These are phyloP conservation scores for Mythimna impura DNA, from an alignment of 2,888 invertebrate species.

Conservation along the genomic window DNA sequence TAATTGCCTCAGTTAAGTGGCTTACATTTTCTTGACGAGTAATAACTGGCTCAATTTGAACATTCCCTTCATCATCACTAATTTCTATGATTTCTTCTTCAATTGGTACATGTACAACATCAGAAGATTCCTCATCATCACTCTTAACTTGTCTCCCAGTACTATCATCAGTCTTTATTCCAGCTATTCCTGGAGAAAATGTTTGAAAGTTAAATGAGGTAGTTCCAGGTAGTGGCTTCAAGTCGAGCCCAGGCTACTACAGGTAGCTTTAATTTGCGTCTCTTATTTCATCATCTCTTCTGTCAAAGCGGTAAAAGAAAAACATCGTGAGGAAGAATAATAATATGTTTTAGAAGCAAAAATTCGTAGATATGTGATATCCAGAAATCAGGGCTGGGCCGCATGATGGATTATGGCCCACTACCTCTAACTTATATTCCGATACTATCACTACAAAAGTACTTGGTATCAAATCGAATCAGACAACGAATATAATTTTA, in stretches of 20 bases:
- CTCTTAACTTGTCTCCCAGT: conserved; percentile 64
- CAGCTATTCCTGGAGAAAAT: conserved; percentile 78
- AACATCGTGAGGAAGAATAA: neutral
- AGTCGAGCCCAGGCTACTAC: neutral
- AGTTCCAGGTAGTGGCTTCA: neutral
- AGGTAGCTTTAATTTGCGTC: neutral
- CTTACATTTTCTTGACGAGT: conserved; percentile 61
- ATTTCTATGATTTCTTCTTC: conserved; percentile 65
- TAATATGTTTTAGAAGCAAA: no score
- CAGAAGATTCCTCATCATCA: conserved; percentile 58
- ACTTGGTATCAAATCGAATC: no score
- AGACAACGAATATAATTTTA: no score
- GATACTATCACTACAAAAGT: no score
- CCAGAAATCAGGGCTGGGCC: neutral
- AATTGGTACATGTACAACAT: conserved; percentile 50
- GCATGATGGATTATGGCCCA: neutral
- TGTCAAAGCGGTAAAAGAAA: neutral
- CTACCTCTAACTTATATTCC: no score
- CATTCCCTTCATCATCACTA: conserved; percentile 66
- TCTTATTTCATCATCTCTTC: neutral
- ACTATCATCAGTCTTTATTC: conserved; percentile 76
- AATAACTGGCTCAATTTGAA: conserved; percentile 53
- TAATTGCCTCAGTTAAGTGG: conserved; percentile 56
- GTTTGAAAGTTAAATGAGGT: neutral
- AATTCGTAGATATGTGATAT: neutral